Base-by-base conservation (phyloP, 2,113 vertebrate genomes). In the Piprites chloris region DNA sequence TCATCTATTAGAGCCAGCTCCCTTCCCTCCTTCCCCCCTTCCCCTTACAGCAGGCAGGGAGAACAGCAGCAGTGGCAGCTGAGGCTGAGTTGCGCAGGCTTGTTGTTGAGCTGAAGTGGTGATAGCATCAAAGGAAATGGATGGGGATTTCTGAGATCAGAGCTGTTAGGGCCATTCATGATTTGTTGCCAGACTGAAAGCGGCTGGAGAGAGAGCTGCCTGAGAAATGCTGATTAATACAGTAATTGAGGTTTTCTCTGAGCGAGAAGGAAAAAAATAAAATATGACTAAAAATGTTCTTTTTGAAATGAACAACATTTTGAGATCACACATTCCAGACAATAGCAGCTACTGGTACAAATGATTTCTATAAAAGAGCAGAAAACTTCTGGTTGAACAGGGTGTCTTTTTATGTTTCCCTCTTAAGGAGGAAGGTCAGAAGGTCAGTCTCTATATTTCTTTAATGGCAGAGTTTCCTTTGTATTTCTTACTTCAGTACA, bases 181-280 rank as follows among this genome's bases (percentile, higher is more conserved):
- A 95, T 95, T 96, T 95, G 96, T 96, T 97, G 93, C 92, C 82
- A 69, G 81, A 90, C 87, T 87, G 86, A 96, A 94, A 94, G 93
- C 85, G 91, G 75, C 91, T 91, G 82, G 62, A 93, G 89, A 87
- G 89, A 85, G 96, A 76, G 87, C 91, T 96, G 94, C 95, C 93
- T 97, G 92, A 97, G 96, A 98, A 98, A 95, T 96, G 97, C 97
- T 97, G 97, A 98, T 97, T 97, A 97, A 97, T 97, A 97, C 96
- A 92, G 91, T 97, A 96, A 96, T 96, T 96, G 96, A 97, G 94
- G 94, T 94, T 97, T 97, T 95, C 92, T 94, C 62, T 95, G 90
- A 96, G 96, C 30, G 32, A 95, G 81, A 95, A 96, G 87, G 96
- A 89, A 93, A 96, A 96, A 95, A 97, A 86, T 95, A 63, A 97